Evolutionary conservation across 2,113 vertebrate species (phyloP).

Genomic region (Plestiodon gilberti): DNA sequence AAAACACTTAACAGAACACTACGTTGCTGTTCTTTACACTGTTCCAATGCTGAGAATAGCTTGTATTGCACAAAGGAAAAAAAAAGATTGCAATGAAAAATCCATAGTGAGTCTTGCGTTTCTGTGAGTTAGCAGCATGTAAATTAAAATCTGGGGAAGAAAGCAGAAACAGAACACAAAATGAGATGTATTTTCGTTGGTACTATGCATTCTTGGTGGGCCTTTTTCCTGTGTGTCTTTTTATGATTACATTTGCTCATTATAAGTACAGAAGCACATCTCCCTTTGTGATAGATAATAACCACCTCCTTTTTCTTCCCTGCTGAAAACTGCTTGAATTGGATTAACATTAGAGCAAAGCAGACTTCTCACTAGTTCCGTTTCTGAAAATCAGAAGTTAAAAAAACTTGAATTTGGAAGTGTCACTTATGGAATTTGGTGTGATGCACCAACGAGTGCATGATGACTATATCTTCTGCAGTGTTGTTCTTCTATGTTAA

Average conservation of each 20-base stretch:
- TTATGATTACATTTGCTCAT: constrained; percentile 33
- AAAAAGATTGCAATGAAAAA: constrained; percentile 29
- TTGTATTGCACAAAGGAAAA: constrained; percentile 19
- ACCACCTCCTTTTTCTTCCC: constrained; percentile 10
- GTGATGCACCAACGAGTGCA: not conserved
- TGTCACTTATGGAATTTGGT: not conserved
- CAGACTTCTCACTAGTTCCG: not conserved
- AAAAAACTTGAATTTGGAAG: not conserved
- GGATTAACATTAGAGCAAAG: not conserved
- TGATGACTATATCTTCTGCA: not conserved
- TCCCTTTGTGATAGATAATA: not conserved
- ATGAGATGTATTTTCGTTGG: constrained; percentile 12
- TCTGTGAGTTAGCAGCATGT: constrained; percentile 24
- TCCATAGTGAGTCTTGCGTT: not conserved
- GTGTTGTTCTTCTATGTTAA: no score
- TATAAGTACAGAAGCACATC: constrained; percentile 17
- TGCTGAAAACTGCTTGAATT: not conserved
- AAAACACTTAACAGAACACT: constrained; percentile 18
- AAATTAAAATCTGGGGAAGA: constrained; percentile 8
- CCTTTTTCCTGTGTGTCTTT: constrained; percentile 21
- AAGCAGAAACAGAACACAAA: constrained; percentile 27
- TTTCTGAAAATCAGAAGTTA: not conserved
- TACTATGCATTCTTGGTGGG: not conserved
- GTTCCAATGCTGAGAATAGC: not conserved
- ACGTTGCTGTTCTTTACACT: constrained; percentile 5